These are phyloP conservation scores for Drosophila bocki DNA, from an alignment of 1,140 invertebrate genomes.

Conservation along the genomic window DNA sequence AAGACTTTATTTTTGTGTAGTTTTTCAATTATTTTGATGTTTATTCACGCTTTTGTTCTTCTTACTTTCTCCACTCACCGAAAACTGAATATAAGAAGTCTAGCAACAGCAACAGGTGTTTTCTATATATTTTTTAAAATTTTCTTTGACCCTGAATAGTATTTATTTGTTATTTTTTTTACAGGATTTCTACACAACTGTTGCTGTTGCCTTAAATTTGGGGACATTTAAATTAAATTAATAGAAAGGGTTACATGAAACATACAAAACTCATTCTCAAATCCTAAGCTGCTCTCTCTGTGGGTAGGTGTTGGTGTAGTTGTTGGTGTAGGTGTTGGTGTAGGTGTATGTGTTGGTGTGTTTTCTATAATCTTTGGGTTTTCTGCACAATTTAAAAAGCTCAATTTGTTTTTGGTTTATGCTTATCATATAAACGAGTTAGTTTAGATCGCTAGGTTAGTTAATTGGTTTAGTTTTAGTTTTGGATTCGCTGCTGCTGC, in stretches of 20 bases:
- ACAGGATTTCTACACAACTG: conserved; percentile 1
- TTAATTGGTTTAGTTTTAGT: conserved; percentile 48
- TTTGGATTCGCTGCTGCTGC: conserved; percentile 46
- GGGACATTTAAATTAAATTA: not conserved
- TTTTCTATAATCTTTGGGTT: conserved; percentile 30
- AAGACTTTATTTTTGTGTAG: not conserved
- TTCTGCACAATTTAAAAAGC: conserved; percentile 79
- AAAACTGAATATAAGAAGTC: conserved; percentile 43
- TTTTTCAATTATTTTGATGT: conserved; percentile 61
- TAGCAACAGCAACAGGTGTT: conserved; percentile 7
- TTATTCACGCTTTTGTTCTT: conserved; percentile 59
- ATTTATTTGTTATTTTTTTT: not conserved
- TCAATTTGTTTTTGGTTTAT: conserved; percentile 60
- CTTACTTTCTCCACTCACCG: conserved; percentile 57
- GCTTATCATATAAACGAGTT: conserved; percentile 76
- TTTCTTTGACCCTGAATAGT: not conserved
- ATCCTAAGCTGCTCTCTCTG: conserved; percentile 38
- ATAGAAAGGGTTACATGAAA: conserved; percentile 19
- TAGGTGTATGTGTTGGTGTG: conserved; percentile 3
- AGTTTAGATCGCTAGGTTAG: conserved; percentile 65
- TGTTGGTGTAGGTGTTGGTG: conserved; percentile 17
- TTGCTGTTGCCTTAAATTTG: conserved; percentile 10
- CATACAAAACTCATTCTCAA: conserved; percentile 42
- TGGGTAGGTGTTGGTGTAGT: conserved; percentile 1
- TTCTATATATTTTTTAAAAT: not conserved